These are phyloP conservation scores for Microcebus ravelobensis DNA, from an alignment of 2,113 vertebrate species.

Conservation along the genomic window DNA sequence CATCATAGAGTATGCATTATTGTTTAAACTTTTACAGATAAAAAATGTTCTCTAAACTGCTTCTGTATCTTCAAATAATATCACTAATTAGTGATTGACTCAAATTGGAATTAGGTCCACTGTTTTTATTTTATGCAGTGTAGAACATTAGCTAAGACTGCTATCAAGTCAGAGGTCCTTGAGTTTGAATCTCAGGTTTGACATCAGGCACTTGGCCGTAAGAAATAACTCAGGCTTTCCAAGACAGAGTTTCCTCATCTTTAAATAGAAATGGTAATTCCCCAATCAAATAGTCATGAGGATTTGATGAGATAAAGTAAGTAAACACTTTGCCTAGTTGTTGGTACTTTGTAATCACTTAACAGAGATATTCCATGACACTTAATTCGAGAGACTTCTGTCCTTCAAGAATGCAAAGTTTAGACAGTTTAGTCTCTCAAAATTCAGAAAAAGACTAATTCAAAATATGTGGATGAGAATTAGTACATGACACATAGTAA, in stretches of 20 bases:
- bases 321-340: neutral
- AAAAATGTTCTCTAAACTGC: neutral
- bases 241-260: neutral
- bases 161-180: neutral
- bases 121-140: neutral
- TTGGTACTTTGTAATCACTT: neutral
- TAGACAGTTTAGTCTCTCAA: neutral
- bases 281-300: neutral
- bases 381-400: neutral
- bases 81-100: neutral
- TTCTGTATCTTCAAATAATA: neutral
- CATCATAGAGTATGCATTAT: neutral
- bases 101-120: neutral
- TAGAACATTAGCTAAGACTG: neutral
- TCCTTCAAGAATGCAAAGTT: neutral
- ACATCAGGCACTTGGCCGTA: neutral
- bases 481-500: neutral
- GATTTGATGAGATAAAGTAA: neutral
- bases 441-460: conserved; percentile 7
- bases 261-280: neutral
- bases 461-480: neutral
- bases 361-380: neutral
- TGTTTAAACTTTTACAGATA: neutral
- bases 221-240: neutral
- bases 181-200: neutral